A percentile compares a stretch with the other conserved stretches of the same genome.
phyloP scores from a whole-genome alignment of 2,888 invertebrate genomes.

The Diarsia dahlii region DNA sequence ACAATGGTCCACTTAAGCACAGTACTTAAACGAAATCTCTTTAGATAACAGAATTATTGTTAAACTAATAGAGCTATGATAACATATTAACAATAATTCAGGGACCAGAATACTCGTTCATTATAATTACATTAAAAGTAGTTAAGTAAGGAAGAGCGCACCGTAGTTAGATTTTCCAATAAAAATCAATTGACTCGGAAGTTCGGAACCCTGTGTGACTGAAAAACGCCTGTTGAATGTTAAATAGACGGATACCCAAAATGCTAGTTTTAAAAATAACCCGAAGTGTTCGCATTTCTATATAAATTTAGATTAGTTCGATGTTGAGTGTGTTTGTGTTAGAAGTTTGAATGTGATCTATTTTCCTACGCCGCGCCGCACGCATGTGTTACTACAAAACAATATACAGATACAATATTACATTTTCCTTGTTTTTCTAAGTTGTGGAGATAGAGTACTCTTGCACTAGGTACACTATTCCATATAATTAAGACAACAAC shows the following conservation, averaged over 20 bases:
- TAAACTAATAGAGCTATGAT: not conserved
- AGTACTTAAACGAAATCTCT: not conserved
- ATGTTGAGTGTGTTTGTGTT: not conserved
- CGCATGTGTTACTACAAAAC: not conserved
- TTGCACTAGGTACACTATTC: not conserved
- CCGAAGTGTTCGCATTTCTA: not conserved
- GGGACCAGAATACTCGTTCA: not conserved
- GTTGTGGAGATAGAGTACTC: not conserved
- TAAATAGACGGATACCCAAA: not conserved
- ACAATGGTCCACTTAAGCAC: too few relatives aligned
- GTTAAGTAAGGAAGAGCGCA: not conserved
- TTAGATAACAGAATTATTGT: too few relatives aligned
- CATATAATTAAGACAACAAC: too few relatives aligned
- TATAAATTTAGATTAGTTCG: not conserved
- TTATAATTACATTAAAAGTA: not conserved
- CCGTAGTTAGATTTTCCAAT: not conserved
- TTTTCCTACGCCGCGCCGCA: not conserved
- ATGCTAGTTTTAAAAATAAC: not conserved
- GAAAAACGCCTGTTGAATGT: not conserved
- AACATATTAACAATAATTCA: not conserved
- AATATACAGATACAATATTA: conserved; percentile 18
- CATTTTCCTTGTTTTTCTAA: conserved; percentile 19
- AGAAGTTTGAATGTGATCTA: conserved; percentile 6
- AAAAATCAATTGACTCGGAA: not conserved
- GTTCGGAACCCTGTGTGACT: not conserved